Base-by-base conservation (phyloP, 2,797 vertebrate species). In the Lutjanus campechanus region DNA sequence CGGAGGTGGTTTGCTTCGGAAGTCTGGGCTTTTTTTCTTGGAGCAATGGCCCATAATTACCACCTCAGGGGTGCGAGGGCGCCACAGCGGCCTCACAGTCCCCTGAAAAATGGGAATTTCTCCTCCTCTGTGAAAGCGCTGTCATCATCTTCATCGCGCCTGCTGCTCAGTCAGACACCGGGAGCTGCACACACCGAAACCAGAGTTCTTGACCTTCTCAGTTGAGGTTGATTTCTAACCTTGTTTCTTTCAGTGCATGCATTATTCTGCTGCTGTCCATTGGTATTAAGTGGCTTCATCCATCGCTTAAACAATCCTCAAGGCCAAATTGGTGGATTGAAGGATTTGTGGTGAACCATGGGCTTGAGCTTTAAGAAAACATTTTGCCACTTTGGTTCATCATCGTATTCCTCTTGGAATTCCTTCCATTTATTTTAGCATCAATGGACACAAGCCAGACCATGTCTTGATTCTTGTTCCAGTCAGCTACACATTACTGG, bases 81-180 rank as follows among this genome's bases (percentile, higher is more conserved):
- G 82, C 85, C 89, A 90, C 83, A 86, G 71, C 41, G 49, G 76
- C 70, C 82, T 85, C 65, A 11, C 83, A 77, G 76, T 81, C 77
- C 73, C 40, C 47, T 68, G 86, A 92, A 89, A 90, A 93, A 86
- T 85, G 92, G 86, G 89, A 89, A 92, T 88, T 88, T 87, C 91
- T 93, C 88, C 80, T 84, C 82, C 88, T 79, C 89, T 93, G 77
- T 88, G 85, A 95, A 95, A 90, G 91, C 78, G 67, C 95, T 83
- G 92, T 89, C 91, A 88, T 87, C 84, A 88, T 92, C 89, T 91
- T 88, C 80, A 81, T 76, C 58, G 85, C 77, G 88, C 92, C 90
- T 86, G 85, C 92, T 87, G 91, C 92, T 90, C 69, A 91, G 92
- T 92, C 95, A 88, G 91, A 95, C 92, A 93, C 91, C 74, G 29